These are phyloP conservation scores for Anoura caudifer DNA, from an alignment of 2,113 vertebrate genomes.

Conservation along the genomic window DNA sequence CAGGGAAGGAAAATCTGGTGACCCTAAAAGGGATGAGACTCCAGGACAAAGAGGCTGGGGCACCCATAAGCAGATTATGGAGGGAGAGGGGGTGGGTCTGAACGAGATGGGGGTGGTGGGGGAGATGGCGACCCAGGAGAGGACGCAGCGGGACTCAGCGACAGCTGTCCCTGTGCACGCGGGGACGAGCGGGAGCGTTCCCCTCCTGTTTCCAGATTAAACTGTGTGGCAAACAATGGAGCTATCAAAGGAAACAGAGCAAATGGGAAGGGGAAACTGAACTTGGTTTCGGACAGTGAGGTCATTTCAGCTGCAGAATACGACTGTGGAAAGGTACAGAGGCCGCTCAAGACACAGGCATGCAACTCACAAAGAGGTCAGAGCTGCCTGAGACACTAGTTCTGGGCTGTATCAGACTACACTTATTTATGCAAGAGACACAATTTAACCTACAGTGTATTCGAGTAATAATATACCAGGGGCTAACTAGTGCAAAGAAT, in stretches of 20 bases:
- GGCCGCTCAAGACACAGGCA: not conserved
- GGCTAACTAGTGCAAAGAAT: not conserved
- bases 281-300: not conserved
- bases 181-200: accelerated
- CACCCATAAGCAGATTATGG: not conserved
- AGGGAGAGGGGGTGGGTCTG: not conserved
- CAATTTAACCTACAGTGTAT: not conserved
- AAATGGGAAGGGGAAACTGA: not conserved
- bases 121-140: not conserved
- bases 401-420: not conserved
- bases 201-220: not conserved
- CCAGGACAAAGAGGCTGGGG: not conserved
- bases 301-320: not conserved
- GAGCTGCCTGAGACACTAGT: not conserved
- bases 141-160: not conserved
- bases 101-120: not conserved
- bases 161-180: not conserved
- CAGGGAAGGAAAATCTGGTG: not conserved
- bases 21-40: not conserved
- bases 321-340: not conserved
- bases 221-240: not conserved
- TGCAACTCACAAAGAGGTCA: not conserved
- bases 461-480: not conserved
- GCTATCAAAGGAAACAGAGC: not conserved
- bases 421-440: not conserved